These are phyloP conservation scores for Dromas ardeola DNA, from an alignment of 2,113 vertebrate genomes.

Conservation along the genomic window DNA sequence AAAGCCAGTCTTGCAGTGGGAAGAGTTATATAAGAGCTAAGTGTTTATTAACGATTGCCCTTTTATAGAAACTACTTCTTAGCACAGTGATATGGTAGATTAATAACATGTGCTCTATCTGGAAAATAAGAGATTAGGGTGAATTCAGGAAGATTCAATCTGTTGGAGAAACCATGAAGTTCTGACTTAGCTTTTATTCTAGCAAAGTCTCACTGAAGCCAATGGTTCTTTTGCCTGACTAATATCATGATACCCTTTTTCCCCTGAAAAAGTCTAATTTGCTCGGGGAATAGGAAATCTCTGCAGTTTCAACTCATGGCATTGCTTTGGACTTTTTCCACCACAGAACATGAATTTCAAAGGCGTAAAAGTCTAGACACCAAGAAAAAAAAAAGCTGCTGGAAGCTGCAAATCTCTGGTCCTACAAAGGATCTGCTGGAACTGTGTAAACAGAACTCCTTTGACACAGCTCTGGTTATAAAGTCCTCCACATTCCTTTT, in stretches of 20 bases:
- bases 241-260: not conserved
- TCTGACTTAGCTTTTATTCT: not conserved
- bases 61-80: constrained; percentile 30
- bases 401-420: not conserved
- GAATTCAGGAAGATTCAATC: not conserved
- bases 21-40: constrained; percentile 39
- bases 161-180: not conserved
- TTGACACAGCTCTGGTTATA: not conserved
- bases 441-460: not conserved
- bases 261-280: not conserved
- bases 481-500: not conserved
- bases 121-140: not conserved
- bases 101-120: constrained; percentile 30
- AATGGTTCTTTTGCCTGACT: not conserved
- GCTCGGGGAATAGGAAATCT: not conserved
- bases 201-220: not conserved
- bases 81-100: not conserved
- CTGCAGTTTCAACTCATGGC: not conserved
- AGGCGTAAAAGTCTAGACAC: not conserved
- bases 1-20: constrained; percentile 33
- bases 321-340: not conserved
- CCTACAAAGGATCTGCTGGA: not conserved
- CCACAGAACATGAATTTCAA: not conserved
- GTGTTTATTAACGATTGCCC: constrained; percentile 6
- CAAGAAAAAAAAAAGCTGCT: not conserved